Evolutionary conservation across 2,113 vertebrate species (phyloP).

Genomic region (Hystrix brachyura): DNA sequence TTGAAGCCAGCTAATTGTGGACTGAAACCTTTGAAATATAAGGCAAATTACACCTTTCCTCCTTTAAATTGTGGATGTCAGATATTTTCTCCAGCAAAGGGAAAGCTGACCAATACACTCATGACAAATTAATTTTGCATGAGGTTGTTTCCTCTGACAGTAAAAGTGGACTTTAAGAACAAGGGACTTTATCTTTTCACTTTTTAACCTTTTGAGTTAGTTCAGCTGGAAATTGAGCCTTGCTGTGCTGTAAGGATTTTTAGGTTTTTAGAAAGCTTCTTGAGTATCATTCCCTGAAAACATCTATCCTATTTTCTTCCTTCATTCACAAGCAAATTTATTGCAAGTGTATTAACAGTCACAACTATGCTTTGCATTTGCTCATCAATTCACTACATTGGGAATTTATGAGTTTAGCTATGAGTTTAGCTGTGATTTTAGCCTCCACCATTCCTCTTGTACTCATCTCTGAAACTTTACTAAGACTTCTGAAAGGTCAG

Average conservation of each 20-base stretch:
- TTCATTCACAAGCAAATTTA: not conserved
- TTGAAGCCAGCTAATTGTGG: no score
- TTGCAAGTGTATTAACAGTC: not conserved
- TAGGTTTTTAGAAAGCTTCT: not conserved
- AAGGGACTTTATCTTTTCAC: not conserved
- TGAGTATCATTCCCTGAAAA: not conserved
- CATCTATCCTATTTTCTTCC: not conserved
- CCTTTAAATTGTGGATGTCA: not conserved
- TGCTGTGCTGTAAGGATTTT: not conserved
- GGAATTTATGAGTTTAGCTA: not conserved
- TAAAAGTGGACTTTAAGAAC: not conserved
- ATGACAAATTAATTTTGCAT: not conserved
- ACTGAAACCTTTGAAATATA: no score
- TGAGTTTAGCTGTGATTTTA: no score
- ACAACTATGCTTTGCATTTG: not conserved
- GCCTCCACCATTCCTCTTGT: not conserved
- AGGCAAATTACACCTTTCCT: not conserved
- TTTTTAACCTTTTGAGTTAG: not conserved
- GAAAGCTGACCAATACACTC: not conserved
- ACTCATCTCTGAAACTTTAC: not conserved
- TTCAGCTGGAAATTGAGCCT: not conserved
- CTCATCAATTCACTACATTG: not conserved
- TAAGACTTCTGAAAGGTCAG: conserved; percentile 2
- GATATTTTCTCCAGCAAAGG: no score
- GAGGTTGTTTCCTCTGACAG: not conserved